These are phyloP conservation scores for Plectus sambesii DNA, from an alignment of 1,140 invertebrate genomes.

Conservation along the genomic window DNA sequence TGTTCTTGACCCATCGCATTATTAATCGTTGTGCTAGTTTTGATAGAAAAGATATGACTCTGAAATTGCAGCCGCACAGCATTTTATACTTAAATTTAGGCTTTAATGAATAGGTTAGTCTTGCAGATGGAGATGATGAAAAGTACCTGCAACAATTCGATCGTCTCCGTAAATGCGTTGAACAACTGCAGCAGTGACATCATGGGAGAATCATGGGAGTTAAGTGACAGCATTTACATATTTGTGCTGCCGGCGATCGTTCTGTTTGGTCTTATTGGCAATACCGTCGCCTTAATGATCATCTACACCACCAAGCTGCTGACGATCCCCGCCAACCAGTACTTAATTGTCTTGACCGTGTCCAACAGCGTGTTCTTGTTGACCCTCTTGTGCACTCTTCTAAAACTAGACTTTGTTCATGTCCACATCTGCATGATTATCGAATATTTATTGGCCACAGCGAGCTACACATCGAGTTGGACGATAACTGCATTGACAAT, in stretches of 20 bases:
- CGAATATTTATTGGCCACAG: slow-evolving; percentile 39
- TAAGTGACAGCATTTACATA: too few species aligned
- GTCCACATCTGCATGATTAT: slow-evolving; percentile 40
- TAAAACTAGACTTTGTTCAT: slow-evolving; percentile 37
- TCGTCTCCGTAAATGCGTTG: too few species aligned
- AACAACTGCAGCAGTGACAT: too few species aligned
- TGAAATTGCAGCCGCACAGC: too few species aligned
- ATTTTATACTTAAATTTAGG: too few species aligned
- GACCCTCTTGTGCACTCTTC: slow-evolving; percentile 33
- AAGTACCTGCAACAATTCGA: too few species aligned
- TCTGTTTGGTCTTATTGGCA: slow-evolving; percentile 36
- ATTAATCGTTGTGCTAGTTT: too few species aligned
- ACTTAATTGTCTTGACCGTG: slow-evolving; percentile 39
- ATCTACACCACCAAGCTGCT: slow-evolving; percentile 39
- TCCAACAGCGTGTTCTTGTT: slow-evolving; percentile 40
- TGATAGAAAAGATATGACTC: too few species aligned
- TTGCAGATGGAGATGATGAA: too few species aligned
- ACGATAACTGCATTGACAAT: slow-evolving; percentile 42
- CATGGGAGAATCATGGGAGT: too few species aligned
- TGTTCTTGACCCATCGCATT: too few species aligned
- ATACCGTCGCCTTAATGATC: slow-evolving; percentile 40
- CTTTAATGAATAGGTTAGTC: too few species aligned
- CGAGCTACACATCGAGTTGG: slow-evolving; percentile 41
- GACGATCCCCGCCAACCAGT: slow-evolving; percentile 42
- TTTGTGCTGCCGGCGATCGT: slow-evolving; percentile 39